A percentile compares a stretch with the other conserved stretches of the same genome.
These are phyloP conservation scores for Thereuonema tuberculata DNA, from an alignment of 1,140 invertebrate species.

Conservation along the genomic window DNA sequence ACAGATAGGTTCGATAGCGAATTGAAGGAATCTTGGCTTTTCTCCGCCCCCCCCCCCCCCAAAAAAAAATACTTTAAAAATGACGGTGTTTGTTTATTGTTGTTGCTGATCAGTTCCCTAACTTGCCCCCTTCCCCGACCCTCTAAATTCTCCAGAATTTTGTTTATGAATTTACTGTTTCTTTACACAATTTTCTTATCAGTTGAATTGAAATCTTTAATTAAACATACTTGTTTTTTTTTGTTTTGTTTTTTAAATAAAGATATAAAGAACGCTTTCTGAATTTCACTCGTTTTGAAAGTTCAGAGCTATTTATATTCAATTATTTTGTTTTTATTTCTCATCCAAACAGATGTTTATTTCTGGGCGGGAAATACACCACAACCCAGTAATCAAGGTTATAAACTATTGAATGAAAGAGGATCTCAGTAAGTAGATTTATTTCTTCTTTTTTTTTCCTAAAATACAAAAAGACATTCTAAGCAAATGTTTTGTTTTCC, in stretches of 20 bases:
- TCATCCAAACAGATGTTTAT: constrained; percentile 54
- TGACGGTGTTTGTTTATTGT: too few species aligned
- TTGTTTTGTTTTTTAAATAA: constrained; percentile 5
- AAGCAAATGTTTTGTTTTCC: background rate
- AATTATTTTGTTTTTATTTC: background rate
- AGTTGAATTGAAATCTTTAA: background rate
- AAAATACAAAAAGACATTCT: background rate
- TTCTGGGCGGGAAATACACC: constrained; percentile 73
- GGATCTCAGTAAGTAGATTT: too few species aligned
- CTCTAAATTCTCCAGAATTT: too few species aligned
- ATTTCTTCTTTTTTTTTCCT: background rate
- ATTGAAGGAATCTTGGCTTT: too few species aligned
- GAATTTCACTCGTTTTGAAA: background rate
- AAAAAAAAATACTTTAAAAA: too few species aligned
- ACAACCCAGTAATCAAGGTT: constrained; percentile 58
- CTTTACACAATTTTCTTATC: too few species aligned
- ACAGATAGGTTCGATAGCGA: too few species aligned
- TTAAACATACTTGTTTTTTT: background rate
- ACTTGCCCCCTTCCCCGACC: too few species aligned
- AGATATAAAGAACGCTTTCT: background rate
- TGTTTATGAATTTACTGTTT: too few species aligned
- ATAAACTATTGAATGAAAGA: constrained; percentile 50
- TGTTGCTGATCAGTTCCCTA: too few species aligned
- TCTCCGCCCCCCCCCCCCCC: too few species aligned
- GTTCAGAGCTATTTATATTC: background rate